Conservation (phyloP, 2,113 vertebrate species). For the Todiramphus chloris region DNA sequence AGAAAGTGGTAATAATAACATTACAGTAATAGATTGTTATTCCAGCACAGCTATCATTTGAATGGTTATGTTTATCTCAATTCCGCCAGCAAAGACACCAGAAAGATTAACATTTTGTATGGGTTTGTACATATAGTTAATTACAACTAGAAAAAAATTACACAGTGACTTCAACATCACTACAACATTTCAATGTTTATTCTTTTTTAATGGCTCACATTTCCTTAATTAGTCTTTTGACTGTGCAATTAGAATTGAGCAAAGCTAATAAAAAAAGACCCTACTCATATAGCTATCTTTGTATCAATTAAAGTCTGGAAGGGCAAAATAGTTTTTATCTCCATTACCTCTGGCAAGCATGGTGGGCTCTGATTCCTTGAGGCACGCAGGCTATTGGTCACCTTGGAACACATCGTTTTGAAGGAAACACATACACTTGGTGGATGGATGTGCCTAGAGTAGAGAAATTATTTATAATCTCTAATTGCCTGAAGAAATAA, state of each 20-base stretch:
- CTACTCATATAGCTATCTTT: background rate
- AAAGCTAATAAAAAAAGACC: background rate
- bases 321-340: background rate
- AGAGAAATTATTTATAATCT: background rate
- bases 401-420: background rate
- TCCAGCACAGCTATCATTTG: background rate
- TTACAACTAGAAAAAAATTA: background rate
- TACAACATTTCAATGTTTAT: background rate
- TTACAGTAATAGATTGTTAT: background rate
- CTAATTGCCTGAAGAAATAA: background rate
- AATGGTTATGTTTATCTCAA: background rate
- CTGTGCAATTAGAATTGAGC: background rate
- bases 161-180: background rate
- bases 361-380: background rate
- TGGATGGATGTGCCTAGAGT: background rate
- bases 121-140: background rate
- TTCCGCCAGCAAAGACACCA: background rate
- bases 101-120: background rate
- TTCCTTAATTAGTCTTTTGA: background rate
- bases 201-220: conserved; percentile 6
- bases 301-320: background rate
- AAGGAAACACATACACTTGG: background rate
- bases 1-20: background rate
- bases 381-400: background rate
- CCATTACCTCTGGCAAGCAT: background rate